Base-by-base conservation (phyloP, 1,140 invertebrate genomes). In the Neodiprion fabricii region DNA sequence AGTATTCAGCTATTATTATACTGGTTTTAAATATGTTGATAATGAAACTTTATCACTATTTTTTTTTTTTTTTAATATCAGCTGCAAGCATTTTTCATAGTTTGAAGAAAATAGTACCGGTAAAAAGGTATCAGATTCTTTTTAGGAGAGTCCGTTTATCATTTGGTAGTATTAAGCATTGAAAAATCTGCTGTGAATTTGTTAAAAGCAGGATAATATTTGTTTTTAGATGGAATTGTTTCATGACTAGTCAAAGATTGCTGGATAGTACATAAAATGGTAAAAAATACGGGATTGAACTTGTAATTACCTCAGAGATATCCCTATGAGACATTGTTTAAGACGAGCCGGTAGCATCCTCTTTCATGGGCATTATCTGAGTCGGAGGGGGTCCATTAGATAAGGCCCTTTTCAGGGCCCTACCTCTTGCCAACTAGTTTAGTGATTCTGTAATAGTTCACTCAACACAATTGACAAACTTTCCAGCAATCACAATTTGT, bases 301-400 rank as follows among this genome's bases (percentile, higher is more conserved):
- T 61, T 50, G 9, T 12, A 71, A 74, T 85, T 87, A 90, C 89
- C 89, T 90, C 88, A 78, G 87, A 89, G 84, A 89, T 89, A 87
- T 90, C 89, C 83, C 89, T 85, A 81, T 90, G 89, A 85, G 89
- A 90, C 89, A 90, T 89, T 82, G 83, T 79, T 86, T 85, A 86
- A 81, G 75, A 80, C 81, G 82, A 81, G 81, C 80, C 81, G 81
- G 84, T 83, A 77, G 82, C 86, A 87, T 87, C 81, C 85, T 86
- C 81, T 78, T 81, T 80, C 78, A 78, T 81, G 81, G 81, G 84
- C 85, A 86, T 88, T 79, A 84, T 84, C 84, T 81, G 79, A 76
- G 40, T 65, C 70, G 17, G 70, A 72, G 67, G 75, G 73, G 75
- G 78, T 79, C 79, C 77, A 78, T 78, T 80, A 82, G 77, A 81